Evolutionary conservation across 2,888 invertebrate genomes (phyloP).

Genomic region (Tachystola acroxantha): DNA sequence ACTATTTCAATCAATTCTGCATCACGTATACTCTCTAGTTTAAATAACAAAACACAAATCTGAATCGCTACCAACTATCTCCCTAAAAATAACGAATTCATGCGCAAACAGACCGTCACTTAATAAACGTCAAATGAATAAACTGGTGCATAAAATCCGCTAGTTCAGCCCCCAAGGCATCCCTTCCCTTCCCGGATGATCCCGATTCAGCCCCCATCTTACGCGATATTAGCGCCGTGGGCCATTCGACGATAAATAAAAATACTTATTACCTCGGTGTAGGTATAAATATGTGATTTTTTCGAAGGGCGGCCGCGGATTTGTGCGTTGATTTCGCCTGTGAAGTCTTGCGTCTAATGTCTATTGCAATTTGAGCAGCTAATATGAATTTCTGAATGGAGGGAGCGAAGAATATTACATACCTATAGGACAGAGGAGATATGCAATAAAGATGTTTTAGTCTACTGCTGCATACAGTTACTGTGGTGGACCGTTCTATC

Average conservation of each 20-base stretch:
- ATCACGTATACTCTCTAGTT: too few relatives aligned
- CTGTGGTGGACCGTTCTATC: too few relatives aligned
- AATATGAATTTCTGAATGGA: not conserved
- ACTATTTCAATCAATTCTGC: too few relatives aligned
- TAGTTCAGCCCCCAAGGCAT: conserved; percentile 31
- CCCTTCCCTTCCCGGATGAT: conserved; percentile 47
- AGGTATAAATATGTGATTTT: conserved; percentile 54
- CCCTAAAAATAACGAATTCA: conserved; percentile 36
- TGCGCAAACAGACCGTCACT: conserved; percentile 38
- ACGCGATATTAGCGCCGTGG: conserved; percentile 69
- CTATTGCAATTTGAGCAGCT: not conserved
- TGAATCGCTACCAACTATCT: too few relatives aligned
- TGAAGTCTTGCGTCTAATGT: not conserved
- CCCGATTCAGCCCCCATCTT: conserved; percentile 40
- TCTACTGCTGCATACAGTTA: too few relatives aligned
- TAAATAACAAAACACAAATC: conserved; percentile 19
- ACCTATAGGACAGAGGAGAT: too few relatives aligned
- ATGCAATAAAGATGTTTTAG: too few relatives aligned
- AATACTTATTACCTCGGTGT: conserved; percentile 63
- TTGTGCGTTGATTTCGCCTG: not conserved
- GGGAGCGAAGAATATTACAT: not conserved
- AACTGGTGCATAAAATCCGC: conserved; percentile 54
- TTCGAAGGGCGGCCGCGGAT: conserved; percentile 19
- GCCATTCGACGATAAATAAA: conserved; percentile 65
- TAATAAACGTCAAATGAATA: conserved; percentile 59